Evolutionary conservation across 2,888 invertebrate genomes (phyloP).

Genomic region (Vesta saturnalis): DNA sequence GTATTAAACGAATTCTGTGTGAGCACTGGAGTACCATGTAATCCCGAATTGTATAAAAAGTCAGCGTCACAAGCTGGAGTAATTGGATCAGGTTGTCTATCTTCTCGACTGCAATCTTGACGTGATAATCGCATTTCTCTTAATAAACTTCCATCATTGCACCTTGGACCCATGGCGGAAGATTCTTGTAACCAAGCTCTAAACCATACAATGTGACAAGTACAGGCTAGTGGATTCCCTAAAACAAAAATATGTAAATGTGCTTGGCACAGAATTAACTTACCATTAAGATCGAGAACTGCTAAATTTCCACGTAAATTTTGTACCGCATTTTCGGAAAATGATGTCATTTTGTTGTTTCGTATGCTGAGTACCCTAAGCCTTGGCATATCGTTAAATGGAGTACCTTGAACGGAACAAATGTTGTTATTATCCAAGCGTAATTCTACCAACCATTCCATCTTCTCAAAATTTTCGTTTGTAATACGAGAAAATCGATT

Average conservation of each 20-base stretch:
- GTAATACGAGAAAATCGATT: conserved; percentile 77
- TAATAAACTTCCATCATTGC: conserved; percentile 81
- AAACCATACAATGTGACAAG: conserved; percentile 85
- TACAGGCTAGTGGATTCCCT: conserved; percentile 87
- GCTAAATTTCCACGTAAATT: conserved; percentile 84
- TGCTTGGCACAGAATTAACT: too few relatives aligned
- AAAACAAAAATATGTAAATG: too few relatives aligned
- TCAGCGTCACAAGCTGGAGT: conserved; percentile 78
- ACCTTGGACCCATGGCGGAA: conserved; percentile 78
- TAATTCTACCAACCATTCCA: conserved; percentile 89
- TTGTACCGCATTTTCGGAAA: conserved; percentile 79
- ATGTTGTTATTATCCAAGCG: conserved; percentile 87
- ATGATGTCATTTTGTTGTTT: conserved; percentile 78
- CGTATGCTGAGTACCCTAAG: conserved; percentile 81
- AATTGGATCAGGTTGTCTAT: conserved; percentile 64
- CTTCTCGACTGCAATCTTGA: conserved; percentile 70
- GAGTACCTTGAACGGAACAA: conserved; percentile 81
- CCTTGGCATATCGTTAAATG: conserved; percentile 86
- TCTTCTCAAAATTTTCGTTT: conserved; percentile 73
- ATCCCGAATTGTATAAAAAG: conserved; percentile 60
- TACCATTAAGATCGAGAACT: conserved; percentile 85
- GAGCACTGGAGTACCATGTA: conserved; percentile 68
- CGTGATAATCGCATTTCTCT: conserved; percentile 77
- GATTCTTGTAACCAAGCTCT: conserved; percentile 84
- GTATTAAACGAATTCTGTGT: conserved; percentile 68